Evolutionary conservation across 2,888 invertebrate genomes (phyloP), one percentile per base, ranked within the genome.

Genomic region (Colostygia pectinataria): DNA sequence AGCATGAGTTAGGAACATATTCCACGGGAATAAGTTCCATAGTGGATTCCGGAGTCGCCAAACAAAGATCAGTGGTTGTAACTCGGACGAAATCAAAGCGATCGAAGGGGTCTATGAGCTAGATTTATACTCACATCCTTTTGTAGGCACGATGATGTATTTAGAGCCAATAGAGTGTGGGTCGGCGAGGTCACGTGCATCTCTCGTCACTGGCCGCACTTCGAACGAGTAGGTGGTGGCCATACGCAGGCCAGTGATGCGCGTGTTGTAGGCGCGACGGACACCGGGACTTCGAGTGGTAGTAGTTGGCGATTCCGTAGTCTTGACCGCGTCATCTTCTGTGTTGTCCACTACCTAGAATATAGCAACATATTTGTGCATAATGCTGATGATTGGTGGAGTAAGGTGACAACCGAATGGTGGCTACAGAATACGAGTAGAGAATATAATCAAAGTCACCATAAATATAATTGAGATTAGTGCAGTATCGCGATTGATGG

Each of bases 211-310:
- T 0, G 94, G 92, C 37, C 92, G 91, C 20, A 96, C 94, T 83
- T 95, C 94, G 72, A 96, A 94, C 37, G 95, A 94, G 74, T 96
- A 96, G 28, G 94, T 95, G 36, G 96, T 96, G 38, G 95, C 94
- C 95, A 96, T 95, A 47, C 95, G 90, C 41, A 96, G 88, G 39
- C 95, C 95, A 15, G 92, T 91, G 49, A 95, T 91, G 38, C 93
- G 91, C 0, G 93, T 90, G 24, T 91, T 88, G 74, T 92, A 95
- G 2, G 68, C 61, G 10, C 84, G 83, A 15, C 81, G 82, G 42
- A 39, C 62, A 44, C 2, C 53, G 9, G 68, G 63, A 8, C 68
- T 68, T 27, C 24, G 38, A 13, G 69, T 68, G 12, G 39, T 56
- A 3, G 41, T 49, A 3, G 37, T 44, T 6, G 45, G 42, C n/a